Base-by-base conservation (phyloP, 2,113 vertebrate species). In the Hemichromis elongatus region DNA sequence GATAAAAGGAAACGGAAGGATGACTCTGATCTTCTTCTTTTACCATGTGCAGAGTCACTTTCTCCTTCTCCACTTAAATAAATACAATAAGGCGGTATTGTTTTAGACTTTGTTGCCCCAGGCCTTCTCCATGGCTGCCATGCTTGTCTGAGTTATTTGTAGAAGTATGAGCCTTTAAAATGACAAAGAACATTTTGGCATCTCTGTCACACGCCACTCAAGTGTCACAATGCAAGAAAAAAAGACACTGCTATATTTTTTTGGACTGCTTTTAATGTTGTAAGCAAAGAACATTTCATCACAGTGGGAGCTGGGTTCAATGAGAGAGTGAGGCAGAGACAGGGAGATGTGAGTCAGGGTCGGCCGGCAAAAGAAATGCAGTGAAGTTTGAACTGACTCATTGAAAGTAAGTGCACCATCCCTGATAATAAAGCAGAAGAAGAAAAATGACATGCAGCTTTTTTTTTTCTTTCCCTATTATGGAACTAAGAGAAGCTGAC, bases 21-120 rank as follows among this genome's bases (percentile, higher is more conserved):
- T 93, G 87, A 93, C 88, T 86, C 86, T 33, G 53, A 70, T 81
- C 90, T 90, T 86, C 89, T 86, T 66, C 57, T 85, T 88, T 82
- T 81, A 11, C 40, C 75, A 28, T 26, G 88, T 77, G 40, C 55
- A 80, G 35, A 78, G 42, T 9, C 16, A 79, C 57, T 79, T 47
- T 78, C 45, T 81, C 53, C 19, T 47, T 55, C 61, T 70, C 14
- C 77, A 89, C 79, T 86, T 86, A 81, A 86, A 82, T 53, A 82
- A 84, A 87, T 63, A 77, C 24, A 5, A 42, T 9, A 10, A 16
- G n/a, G 10, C 6, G 1, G 28, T 6, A 35, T 42, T 53, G 19
- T 61, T 13, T n/a, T 37, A 18, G 5, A 10, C 10, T 40, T 56
- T 59, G 70, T 30, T 47, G 26, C 21, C 52, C 18, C 24, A 50